Evolutionary conservation across 2,888 invertebrate genomes (phyloP), one percentile per base, ranked within the genome.

Genomic region (Corythucha ciliata): DNA sequence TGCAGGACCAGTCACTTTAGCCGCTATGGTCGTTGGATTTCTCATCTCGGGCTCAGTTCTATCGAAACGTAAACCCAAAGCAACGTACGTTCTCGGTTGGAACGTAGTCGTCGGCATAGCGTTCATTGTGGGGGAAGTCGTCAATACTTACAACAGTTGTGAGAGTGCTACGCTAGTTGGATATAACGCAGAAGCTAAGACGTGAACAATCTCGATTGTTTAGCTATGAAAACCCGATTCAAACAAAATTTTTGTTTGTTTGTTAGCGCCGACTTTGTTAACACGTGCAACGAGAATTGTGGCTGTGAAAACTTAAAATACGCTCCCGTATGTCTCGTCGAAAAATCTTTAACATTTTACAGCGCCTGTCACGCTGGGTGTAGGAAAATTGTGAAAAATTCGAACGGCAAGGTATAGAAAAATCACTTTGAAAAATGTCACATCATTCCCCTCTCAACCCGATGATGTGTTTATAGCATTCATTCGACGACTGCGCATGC

Each of bases 341-440:
- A 72, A 12, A 71, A 70, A 0, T 70, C 67, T 46, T 72, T 72
- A 12, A 78, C 80, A 1, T 83, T 72, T 62, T 83, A 78, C 66
- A 82, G 81, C 1, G 77, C 83, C 1, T 84, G 84, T 60, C 81
- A 81, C 63, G 83, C 83, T 0, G 83, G 83, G 1, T 84, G 83
- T 59, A n/a, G n/a, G n/a, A n/a, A n/a, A n/a, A n/a, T n/a, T n/a
- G n/a, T n/a, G n/a, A n/a, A n/a, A n/a, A n/a, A n/a, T n/a, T n/a
- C n/a, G n/a, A n/a, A n/a, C n/a, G n/a, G n/a, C n/a, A n/a, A n/a
- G n/a, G n/a, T n/a, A n/a, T n/a, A n/a, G n/a, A n/a, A n/a, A n/a
- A n/a, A n/a, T n/a, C n/a, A n/a, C n/a, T n/a, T n/a, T n/a, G n/a
- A n/a, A n/a, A n/a, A n/a, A n/a, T n/a, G n/a, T n/a, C n/a, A n/a